Base-by-base conservation (phyloP, 2,888 invertebrate species). In the Catocala sponsa region DNA sequence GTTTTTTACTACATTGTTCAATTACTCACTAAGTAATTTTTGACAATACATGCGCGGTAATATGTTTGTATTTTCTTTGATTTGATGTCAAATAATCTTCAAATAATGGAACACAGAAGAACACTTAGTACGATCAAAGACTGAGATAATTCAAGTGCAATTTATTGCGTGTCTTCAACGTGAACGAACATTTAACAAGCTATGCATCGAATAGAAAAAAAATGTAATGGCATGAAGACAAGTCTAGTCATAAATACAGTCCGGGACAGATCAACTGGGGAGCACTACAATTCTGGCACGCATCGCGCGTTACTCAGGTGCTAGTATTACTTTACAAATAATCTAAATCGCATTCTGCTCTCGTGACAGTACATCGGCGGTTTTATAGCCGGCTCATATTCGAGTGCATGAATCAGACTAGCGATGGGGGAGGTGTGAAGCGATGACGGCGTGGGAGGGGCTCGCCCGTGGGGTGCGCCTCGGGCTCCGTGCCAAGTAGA, bases 401-500 rank as follows among this genome's bases (percentile, higher is more conserved):
- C 84, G 72, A 81, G 76, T 79, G 77, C 78, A 83, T 88, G 88
- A 88, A 85, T 85, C 84, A 86, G 82, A 84, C 84, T 73, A 81
- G 88, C 85, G 78, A 85, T 84, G 82, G 81, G 76, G 82, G 83
- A 86, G 84, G 85, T 83, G 86, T 84, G 78, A 85, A 81, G 80
- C 82, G 86, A 84, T 83, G 84, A 83, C 71, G 80, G 79, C 86
- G 86, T 87, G 82, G 88, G 87, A 76, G 84, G 84, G 83, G 85
- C 82, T 76, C 78, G 81, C 73, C 80, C 78, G 80, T 82, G 77
- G 86, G 87, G 87, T 86, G 87, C 82, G 86, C 85, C 78, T 82
- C 86, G 90, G 93, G 93, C 92, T 86, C 70, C 72, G 80, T 88
- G 93, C 93, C 93, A 93, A 92, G 81, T 83, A 86, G 82, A 86